Base-by-base conservation (phyloP, 1,140 invertebrate species). In the Phenacoccus solenopsis region DNA sequence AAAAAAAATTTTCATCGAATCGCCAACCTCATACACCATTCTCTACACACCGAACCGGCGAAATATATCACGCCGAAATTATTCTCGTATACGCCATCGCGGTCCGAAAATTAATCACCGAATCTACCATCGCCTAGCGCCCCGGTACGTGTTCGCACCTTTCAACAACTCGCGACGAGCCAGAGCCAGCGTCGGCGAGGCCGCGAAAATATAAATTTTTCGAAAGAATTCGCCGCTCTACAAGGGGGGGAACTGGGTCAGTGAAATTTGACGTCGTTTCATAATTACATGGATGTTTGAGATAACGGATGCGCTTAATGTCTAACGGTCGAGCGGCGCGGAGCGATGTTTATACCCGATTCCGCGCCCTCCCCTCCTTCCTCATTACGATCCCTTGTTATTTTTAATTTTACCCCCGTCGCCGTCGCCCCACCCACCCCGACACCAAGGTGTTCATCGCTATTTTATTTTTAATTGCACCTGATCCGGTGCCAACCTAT, bases 391-490 rank as follows among this genome's bases (percentile, higher is more conserved):
- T 64, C 25, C 59, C 21, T 25, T 27, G 59, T 64, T 64, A 64
- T 64, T 64, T 64, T 64, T 64, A 64, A 64, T 64, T 64, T 64
- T 64, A 24, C 59, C 59, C 59, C n/a, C n/a, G n/a, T n/a, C n/a
- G n/a, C n/a, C n/a, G n/a, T n/a, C n/a, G n/a, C n/a, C n/a, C n/a
- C n/a, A n/a, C n/a, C n/a, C 32, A 24, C 25, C 21, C 22, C 59
- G 7, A 20, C 21, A 16, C 59, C 7, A 10, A 64, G 59, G 59
- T 64, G 25, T 64, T 64, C 59, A 27, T 64, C 59, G 59, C 25
- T 64, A 64, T 64, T 64, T 64, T 64, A 64, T 64, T 64, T 64
- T 64, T 64, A 64, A 64, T 64, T 64, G 59, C 59, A 64, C 59
- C 59, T 64, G 59, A 64, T 25, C 59, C 59, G 59, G 59, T 64